These are phyloP conservation scores for Augiades crinisus DNA, from an alignment of 2,888 invertebrate species.

Conservation along the genomic window DNA sequence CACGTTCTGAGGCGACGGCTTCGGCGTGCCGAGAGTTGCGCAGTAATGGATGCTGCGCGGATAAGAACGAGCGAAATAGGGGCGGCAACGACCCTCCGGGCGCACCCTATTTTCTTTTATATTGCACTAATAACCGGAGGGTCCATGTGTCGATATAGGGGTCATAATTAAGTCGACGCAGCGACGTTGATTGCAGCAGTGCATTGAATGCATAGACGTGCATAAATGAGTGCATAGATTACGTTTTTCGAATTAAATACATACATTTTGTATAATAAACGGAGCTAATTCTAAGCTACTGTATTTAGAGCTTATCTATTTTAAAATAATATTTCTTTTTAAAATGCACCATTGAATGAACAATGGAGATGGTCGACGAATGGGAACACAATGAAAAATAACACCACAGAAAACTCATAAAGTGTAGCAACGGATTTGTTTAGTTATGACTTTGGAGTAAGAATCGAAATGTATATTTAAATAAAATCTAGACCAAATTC, in stretches of 20 bases:
- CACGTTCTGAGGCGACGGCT: conserved; percentile 56
- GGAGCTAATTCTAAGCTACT: too few relatives aligned
- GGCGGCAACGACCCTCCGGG: conserved; percentile 65
- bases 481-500: conserved; percentile 7
- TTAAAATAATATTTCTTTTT: too few relatives aligned
- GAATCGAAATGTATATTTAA: neutral
- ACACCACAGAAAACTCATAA: too few relatives aligned
- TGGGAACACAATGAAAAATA: too few relatives aligned
- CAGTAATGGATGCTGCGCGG: conserved; percentile 76
- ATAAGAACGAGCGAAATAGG: conserved; percentile 51
- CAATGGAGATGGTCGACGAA: too few relatives aligned
- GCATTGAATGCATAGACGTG: neutral
- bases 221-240: too few relatives aligned
- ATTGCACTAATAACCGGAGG: conserved; percentile 60
- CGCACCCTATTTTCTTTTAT: conserved; percentile 56
- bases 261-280: too few relatives aligned
- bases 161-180: conserved; percentile 15
- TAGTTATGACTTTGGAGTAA: neutral
- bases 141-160: conserved; percentile 36
- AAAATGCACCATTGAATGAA: too few relatives aligned
- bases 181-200: conserved; percentile 6
- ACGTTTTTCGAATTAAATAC: too few relatives aligned
- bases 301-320: too few relatives aligned
- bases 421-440: too few relatives aligned
- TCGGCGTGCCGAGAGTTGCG: conserved; percentile 67